Base-by-base conservation (phyloP, 35 echinoderm and acorn worm genomes). In the Ophiothrix spiculata region DNA sequence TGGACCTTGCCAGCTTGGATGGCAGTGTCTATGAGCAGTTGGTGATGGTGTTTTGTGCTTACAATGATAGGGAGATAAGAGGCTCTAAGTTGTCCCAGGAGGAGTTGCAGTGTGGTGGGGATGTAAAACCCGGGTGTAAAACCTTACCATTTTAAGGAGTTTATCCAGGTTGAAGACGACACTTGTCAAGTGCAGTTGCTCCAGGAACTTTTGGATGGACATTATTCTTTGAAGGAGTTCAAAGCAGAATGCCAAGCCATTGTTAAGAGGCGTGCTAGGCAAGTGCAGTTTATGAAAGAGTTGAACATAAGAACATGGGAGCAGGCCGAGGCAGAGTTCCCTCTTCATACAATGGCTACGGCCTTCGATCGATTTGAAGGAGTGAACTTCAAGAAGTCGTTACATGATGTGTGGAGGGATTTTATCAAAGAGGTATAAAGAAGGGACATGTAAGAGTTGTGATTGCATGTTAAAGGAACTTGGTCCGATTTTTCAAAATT, bases 61-160 rank as follows among this genome's bases (percentile, higher is more conserved):
- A 69, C 60, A 69, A n/a, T 69, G 60, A 69, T 25, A 28, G 60
- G 3, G 23, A 69, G 3, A 69, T 69, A 12, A 6, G 17, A 2
- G 60, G 23, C 17, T 4, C 60, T 10, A 69, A 69, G 60, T 25
- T 69, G 23, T 25, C 3, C 10, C 60, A 15, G 1, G 60, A 69
- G 60, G 60, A 69, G 60, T 2, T 69, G 60, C 60, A 69, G 60
- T 69, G 60, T 69, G 60, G 60, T 10, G 60, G 60, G 60, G 60
- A 69, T 69, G 3, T 69, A 15, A 69, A n/a, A n/a, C n/a, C n/a
- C n/a, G n/a, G n/a, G n/a, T n/a, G n/a, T n/a, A n/a, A n/a, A 69
- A n/a, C 29, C 60, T 25, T 69, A 69, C 25, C 8, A 15, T 15
- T 69, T 69, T 28, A 69, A 69, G 3, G 60, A 69, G 10, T 69